Conservation (phyloP, 64 coral and sea anemone species). For the Pachyseris speciosa region DNA sequence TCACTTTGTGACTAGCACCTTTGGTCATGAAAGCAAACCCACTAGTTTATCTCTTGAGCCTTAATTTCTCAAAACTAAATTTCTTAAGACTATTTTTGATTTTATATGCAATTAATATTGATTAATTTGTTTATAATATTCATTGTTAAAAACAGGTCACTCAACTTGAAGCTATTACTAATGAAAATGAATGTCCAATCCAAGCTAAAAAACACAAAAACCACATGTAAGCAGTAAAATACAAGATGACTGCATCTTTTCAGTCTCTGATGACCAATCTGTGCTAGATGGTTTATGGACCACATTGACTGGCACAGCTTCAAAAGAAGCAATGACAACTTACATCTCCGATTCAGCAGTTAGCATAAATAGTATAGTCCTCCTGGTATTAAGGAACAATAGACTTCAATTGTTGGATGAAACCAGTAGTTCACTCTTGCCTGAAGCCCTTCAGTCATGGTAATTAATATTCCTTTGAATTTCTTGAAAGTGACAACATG, state of each 20-base stretch:
- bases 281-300: constrained; percentile 73
- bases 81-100: no score
- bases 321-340: constrained; percentile 30
- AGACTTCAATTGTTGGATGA: no score
- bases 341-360: constrained; percentile 44
- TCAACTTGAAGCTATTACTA: constrained; percentile 18
- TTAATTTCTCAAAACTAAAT: no score
- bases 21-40: background rate
- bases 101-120: background rate
- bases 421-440: no score
- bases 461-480: no score
- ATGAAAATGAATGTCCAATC: background rate
- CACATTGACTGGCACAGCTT: constrained; percentile 28
- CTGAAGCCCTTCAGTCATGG: no score
- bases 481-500: no score
- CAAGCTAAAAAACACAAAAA: constrained; percentile 7
- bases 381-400: no score
- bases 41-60: background rate
- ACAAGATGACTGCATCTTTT: constrained; percentile 19
- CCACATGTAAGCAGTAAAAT: constrained; percentile 45
- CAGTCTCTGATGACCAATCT: constrained; percentile 6
- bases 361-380: constrained; percentile 46
- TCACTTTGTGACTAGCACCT: background rate
- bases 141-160: background rate
- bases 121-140: constrained; percentile 4